phyloP scores from a whole-genome alignment of 2,888 invertebrate species.

The Chrysolina oricalcia region DNA sequence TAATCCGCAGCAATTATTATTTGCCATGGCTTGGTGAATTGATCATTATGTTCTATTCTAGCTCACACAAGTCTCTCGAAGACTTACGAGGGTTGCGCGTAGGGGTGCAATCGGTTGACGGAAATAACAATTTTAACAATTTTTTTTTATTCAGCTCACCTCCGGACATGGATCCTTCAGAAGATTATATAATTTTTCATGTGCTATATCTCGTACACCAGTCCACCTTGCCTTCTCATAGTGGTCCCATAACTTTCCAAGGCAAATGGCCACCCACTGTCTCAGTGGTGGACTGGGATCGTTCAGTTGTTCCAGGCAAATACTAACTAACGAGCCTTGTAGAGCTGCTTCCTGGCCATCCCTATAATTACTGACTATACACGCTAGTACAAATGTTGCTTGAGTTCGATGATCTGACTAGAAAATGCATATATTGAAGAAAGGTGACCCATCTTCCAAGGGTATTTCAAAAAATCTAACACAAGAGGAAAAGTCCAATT shows the following conservation, averaged over 20 bases:
- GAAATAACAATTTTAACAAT: too few relatives aligned
- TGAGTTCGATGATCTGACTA: slow-evolving; percentile 90
- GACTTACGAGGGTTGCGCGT: too few relatives aligned
- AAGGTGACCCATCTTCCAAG: not conserved
- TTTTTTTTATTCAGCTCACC: slow-evolving; percentile 76
- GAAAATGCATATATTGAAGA: slow-evolving; percentile 50
- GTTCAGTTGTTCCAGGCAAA: slow-evolving; percentile 91
- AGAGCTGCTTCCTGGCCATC: slow-evolving; percentile 93
- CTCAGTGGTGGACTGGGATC: slow-evolving; percentile 81
- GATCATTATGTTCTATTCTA: not conserved
- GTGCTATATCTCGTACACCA: slow-evolving; percentile 95
- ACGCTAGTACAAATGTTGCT: slow-evolving; percentile 95
- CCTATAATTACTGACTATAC: slow-evolving; percentile 91
- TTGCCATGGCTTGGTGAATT: not conserved
- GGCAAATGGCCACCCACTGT: slow-evolving; percentile 93
- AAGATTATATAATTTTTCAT: slow-evolving; percentile 91
- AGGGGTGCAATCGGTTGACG: too few relatives aligned
- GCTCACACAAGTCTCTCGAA: too few relatives aligned
- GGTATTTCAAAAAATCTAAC: not conserved
- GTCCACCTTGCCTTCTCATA: slow-evolving; percentile 94
- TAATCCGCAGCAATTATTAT: too few relatives aligned
- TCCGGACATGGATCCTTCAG: slow-evolving; percentile 90
- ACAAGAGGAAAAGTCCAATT: too few relatives aligned
- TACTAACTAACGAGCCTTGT: slow-evolving; percentile 91
- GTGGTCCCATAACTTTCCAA: slow-evolving; percentile 93